Evolutionary conservation across 2,888 invertebrate species (phyloP), one percentile per base, ranked within the genome.

Genomic region (Tachina grossa): DNA sequence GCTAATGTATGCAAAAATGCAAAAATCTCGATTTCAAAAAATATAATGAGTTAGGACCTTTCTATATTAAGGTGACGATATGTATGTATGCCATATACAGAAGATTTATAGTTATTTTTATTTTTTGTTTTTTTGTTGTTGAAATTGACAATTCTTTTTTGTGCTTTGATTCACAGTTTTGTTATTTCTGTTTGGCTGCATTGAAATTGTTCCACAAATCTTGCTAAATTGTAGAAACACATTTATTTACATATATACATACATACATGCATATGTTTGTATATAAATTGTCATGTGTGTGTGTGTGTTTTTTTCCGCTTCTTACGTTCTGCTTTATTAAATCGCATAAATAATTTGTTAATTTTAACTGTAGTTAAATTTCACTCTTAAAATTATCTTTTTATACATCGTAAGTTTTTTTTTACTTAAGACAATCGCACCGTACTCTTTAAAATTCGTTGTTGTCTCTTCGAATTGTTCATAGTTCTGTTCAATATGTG

Each of bases 271-370:
- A 22, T 55, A 57, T 31, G 13, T 6, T 31, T 57, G 3, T 13
- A 13, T 55, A 31, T 14, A 14, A 31, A 31, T 31, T 31, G 4
- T 41, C 10, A 6, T 16, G 9, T 9, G 9, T 43, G 9, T 16
- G 2, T 31, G 4, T 31, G n/a, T 31, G 2, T 31, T 31, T 31
- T 31, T n/a, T n/a, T n/a, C n/a, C n/a, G 5, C 31, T 31, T 11
- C 51, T 49, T 61, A 55, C 75, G 75, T 79, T 84, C 71, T 66
- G 80, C 66, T 19, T 71, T 76, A 80, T 84, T 80, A 80, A 80
- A 61, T 84, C 31, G 16, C 22, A 75, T 74, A 55, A 75, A 68
- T 45, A 53, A 0, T 4, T 57, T 66, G 39, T 74, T 22, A 31
- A 31, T 14, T 76, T 66, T 68, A 61, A 66, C 59, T 49, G 39